Evolutionary conservation across 2,888 invertebrate genomes (phyloP).

Genomic region (Merodon equestris): DNA sequence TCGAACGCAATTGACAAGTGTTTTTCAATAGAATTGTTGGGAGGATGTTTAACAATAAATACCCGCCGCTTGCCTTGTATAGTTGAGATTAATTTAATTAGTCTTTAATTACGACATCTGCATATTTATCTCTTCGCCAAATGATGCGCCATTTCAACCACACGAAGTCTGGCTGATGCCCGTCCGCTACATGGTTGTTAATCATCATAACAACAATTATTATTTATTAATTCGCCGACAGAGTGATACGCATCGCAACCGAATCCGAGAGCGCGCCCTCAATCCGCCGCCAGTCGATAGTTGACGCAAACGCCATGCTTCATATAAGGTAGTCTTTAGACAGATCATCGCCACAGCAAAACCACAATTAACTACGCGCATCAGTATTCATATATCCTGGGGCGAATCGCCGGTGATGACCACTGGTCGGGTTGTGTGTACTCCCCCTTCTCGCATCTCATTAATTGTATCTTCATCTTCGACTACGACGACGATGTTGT

Average conservation of each 20-base stretch:
- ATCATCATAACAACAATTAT: slow-evolving; percentile 68
- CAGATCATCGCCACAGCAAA: slow-evolving; percentile 56
- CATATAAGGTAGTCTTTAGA: slow-evolving; percentile 49
- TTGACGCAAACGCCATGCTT: not conserved
- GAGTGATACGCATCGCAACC: slow-evolving; percentile 65
- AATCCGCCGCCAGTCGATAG: too few relatives aligned
- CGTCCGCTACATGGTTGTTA: slow-evolving; percentile 41
- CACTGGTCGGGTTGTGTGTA: slow-evolving; percentile 23
- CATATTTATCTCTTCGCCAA: slow-evolving; percentile 60
- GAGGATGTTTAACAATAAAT: too few relatives aligned
- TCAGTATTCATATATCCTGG: slow-evolving; percentile 62
- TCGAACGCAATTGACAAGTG: too few relatives aligned
- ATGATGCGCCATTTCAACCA: slow-evolving; percentile 61
- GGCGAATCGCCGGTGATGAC: slow-evolving; percentile 49
- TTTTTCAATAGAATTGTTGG: too few relatives aligned
- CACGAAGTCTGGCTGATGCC: slow-evolving; percentile 13
- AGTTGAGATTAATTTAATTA: slow-evolving; percentile 65
- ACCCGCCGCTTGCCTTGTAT: too few relatives aligned
- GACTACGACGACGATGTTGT: not conserved
- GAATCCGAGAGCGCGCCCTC: slow-evolving; percentile 46
- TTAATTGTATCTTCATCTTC: slow-evolving; percentile 61
- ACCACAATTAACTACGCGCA: slow-evolving; percentile 64
- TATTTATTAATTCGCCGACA: slow-evolving; percentile 69
- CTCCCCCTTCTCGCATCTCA: slow-evolving; percentile 67
- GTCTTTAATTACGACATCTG: slow-evolving; percentile 68